phyloP scores from a whole-genome alignment of 2,113 vertebrate species.

The Paraplagusia blochii region DNA sequence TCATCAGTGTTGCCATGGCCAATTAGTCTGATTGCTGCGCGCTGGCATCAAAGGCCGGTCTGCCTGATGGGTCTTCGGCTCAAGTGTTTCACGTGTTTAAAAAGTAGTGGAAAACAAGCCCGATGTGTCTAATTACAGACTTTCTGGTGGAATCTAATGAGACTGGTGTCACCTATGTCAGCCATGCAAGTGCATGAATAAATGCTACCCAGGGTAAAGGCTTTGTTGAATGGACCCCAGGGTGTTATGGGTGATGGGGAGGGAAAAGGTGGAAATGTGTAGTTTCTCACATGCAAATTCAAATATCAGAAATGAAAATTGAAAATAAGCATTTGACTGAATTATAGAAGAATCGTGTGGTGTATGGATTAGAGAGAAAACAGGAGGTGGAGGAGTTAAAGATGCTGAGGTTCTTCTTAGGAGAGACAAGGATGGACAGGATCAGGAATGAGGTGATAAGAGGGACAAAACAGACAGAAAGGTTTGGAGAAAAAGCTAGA shows the following conservation, averaged over 20 bases:
- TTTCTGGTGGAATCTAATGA: conserved; percentile 66
- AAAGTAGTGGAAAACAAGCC: conserved; percentile 64
- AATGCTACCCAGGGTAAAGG: conserved; percentile 39
- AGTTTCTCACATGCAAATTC: conserved; percentile 18
- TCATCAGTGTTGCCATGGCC: conserved; percentile 76
- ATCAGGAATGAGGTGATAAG: no score
- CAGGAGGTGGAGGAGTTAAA: no score
- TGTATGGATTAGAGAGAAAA: conserved; percentile 8
- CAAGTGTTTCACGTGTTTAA: conserved; percentile 45
- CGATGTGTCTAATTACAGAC: conserved; percentile 65
- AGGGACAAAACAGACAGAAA: no score
- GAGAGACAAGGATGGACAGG: no score
- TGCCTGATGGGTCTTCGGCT: conserved; percentile 55
- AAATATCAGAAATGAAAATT: no score
- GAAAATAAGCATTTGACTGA: conserved; percentile 12
- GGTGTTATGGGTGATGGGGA: conserved; percentile 5
- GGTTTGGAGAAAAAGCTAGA: no score
- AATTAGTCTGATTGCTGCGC: conserved; percentile 79
- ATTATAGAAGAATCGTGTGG: no score
- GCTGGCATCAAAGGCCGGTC: conserved; percentile 72
- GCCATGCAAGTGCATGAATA: conserved; percentile 55
- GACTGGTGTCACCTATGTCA: conserved; percentile 65
- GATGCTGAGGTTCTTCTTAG: no score
- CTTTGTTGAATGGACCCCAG: conserved; percentile 27
- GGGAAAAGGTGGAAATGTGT: conserved; percentile 7